Conservation (phyloP, 1,140 invertebrate genomes). For the Aporrectodea caliginosa region DNA sequence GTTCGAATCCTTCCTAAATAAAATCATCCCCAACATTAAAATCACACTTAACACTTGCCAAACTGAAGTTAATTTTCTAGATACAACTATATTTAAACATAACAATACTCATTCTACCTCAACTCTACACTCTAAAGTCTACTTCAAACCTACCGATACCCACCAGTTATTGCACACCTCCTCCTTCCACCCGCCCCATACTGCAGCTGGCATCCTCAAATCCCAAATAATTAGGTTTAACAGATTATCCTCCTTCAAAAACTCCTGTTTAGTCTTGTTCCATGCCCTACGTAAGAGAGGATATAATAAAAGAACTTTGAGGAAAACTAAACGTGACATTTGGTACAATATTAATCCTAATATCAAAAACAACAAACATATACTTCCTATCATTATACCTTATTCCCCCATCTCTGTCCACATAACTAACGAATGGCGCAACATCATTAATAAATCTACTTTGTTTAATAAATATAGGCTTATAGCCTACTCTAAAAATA, state of each 20-base stretch:
- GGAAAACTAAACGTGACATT: too few relatives aligned
- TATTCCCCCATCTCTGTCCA: too few relatives aligned
- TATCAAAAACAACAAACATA: too few relatives aligned
- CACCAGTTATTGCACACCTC: background rate
- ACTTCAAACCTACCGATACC: slow-evolving; percentile 5
- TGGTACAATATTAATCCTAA: too few relatives aligned
- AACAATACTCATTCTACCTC: background rate
- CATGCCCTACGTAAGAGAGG: too few relatives aligned
- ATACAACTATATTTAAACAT: background rate
- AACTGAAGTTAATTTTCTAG: background rate
- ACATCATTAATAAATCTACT: too few relatives aligned
- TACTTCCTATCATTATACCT: too few relatives aligned
- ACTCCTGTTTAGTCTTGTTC: too few relatives aligned
- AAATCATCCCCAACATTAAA: background rate
- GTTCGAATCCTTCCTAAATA: background rate
- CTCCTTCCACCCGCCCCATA: slow-evolving; percentile 7
- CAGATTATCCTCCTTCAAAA: background rate
- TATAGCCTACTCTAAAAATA: too few relatives aligned
- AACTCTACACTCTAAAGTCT: background rate
- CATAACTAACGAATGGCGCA: too few relatives aligned
- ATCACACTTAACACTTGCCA: background rate
- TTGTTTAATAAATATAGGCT: too few relatives aligned
- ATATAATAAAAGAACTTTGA: too few relatives aligned
- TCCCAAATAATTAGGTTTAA: slow-evolving; percentile 14
- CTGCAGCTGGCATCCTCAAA: background rate